Conservation (phyloP, 2,113 vertebrate species). For the Oreocharis arfaki region DNA sequence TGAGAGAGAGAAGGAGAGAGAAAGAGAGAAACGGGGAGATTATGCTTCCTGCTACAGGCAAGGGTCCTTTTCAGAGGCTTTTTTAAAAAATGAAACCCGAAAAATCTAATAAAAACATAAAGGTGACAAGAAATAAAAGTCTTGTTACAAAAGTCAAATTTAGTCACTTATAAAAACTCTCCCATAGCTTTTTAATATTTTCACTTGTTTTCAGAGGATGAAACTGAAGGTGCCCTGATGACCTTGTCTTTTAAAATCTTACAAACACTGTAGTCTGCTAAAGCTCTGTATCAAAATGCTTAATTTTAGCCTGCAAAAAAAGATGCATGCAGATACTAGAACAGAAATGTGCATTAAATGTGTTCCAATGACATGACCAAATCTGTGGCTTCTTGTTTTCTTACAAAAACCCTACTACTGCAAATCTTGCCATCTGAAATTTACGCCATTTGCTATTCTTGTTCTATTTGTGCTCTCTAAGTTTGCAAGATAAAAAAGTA, state of each 20-base stretch:
- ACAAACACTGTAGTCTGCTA: not conserved
- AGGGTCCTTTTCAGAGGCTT: constrained; percentile 6
- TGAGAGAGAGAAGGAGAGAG: not conserved
- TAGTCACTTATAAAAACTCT: not conserved
- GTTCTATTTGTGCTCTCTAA: not conserved
- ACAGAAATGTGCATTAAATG: not conserved
- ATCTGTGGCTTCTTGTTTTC: not conserved
- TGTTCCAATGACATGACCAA: not conserved
- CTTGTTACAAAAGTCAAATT: not conserved
- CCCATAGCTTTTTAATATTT: not conserved
- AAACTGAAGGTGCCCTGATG: not conserved
- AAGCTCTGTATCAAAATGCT: not conserved
- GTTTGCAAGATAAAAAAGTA: not conserved
- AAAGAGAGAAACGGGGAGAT: not conserved
- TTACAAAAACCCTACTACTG: not conserved
- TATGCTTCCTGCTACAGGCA: constrained; percentile 45
- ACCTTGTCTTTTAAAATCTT: not conserved
- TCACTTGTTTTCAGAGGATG: not conserved
- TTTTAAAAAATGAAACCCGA: not conserved
- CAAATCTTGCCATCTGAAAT: not conserved
- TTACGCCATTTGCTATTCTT: not conserved
- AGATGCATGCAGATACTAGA: not conserved
- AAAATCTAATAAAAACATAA: constrained; percentile 38
- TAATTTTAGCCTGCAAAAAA: not conserved
- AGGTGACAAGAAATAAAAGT: constrained; percentile 12